These are phyloP conservation scores for Sorex maritimensis DNA, from an alignment of 2,797 vertebrate species.

Conservation along the genomic window DNA sequence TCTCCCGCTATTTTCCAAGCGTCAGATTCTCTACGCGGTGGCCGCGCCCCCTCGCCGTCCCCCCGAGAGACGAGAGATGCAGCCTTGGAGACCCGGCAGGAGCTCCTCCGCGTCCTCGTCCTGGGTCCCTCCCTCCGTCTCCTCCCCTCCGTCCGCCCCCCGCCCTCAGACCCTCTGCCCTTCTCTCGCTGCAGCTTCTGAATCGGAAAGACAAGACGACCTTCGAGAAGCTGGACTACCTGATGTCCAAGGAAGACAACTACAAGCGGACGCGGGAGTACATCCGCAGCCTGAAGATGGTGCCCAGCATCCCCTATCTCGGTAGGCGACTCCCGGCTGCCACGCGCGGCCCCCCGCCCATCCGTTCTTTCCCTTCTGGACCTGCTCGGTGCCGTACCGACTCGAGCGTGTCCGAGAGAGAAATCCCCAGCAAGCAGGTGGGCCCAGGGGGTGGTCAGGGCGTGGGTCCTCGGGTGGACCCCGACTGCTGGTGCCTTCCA, in stretches of 20 bases:
- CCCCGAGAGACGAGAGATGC: no score
- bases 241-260: constrained; percentile 97
- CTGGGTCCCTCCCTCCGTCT: background rate
- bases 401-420: background rate
- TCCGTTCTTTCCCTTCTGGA: constrained; percentile 60
- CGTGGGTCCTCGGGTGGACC: constrained; percentile 33
- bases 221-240: constrained; percentile 97
- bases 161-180: constrained; percentile 52
- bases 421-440: constrained; percentile 2
- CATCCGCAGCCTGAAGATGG: constrained; percentile 96
- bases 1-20: background rate
- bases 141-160: constrained; percentile 25
- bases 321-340: constrained; percentile 90
- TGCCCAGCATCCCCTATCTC: constrained; percentile 96
- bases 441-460: constrained; percentile 34
- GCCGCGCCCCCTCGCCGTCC: background rate
- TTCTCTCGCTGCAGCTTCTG: constrained; percentile 92
- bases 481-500: constrained; percentile 60
- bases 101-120: background rate
- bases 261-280: constrained; percentile 97
- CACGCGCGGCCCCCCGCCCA: constrained; percentile 8
- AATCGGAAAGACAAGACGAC: constrained; percentile 97
- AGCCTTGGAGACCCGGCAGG: background rate
- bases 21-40: background rate
- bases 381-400: constrained; percentile 42